Evolutionary conservation across 1,140 invertebrate genomes (phyloP), one percentile per base, ranked within the genome.

Genomic region (Chironomus striatipennis): DNA sequence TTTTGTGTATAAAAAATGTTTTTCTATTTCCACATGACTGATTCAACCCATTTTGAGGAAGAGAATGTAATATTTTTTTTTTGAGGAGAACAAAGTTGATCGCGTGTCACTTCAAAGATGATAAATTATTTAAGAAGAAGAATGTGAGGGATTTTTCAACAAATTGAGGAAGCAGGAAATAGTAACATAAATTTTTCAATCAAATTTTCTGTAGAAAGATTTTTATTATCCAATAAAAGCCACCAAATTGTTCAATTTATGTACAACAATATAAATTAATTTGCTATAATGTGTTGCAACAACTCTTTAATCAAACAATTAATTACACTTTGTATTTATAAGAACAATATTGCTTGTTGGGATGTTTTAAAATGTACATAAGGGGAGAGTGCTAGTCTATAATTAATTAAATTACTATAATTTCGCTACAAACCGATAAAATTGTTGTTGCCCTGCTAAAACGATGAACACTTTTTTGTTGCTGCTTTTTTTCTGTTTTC

Each of bases 281-380:
- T 57, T 57, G 47, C 47, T n/a, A 57, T 57, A 57, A 57, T 57
- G 47, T 57, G 47, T 57, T 57, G 47, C 47, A 57, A 57, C 47
- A 57, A 57, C 47, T n/a, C 12, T 57, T n/a, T n/a, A 57, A 57
- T 57, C 47, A 57, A 57, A n/a, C 47, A 12, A 57, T 57, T 57
- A 57, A 57, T 57, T 57, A n/a, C n/a, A 57, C n/a, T 57, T n/a
- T 57, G 43, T 47, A 43, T 43, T 8, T 47, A 47, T 12, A 47
- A 57, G 47, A n/a, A n/a, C 12, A 15, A 57, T n/a, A 34, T 34
- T 34, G 24, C 5, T 34, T 5, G 5, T 34, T 34, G 24, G 24
- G 24, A 34, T 34, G 24, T 34, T 34, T 34, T 34, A 34, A 34
- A 34, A 5, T 34, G 24, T 34, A 34, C 24, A 34, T 34, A 34